Evolutionary conservation across 35 echinoderm and acorn worm genomes (phyloP).

Genomic region (Apostichopus parvimensis): DNA sequence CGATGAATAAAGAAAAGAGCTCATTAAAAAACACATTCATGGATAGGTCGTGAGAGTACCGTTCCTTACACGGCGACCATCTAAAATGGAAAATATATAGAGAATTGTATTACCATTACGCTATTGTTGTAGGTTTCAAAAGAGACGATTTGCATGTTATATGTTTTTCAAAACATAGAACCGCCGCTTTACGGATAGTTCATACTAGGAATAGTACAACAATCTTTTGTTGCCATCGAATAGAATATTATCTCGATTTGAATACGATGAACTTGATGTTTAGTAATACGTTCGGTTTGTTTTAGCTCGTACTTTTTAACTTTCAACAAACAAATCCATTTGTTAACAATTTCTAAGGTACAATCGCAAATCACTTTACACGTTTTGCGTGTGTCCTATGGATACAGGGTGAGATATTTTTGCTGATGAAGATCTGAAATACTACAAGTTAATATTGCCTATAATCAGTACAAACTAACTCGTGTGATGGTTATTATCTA

Average conservation of each 20-base stretch:
- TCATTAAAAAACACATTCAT: no score
- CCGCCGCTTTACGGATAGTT: neutral
- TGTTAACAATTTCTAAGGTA: neutral
- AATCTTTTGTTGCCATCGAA: neutral
- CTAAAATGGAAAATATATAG: neutral
- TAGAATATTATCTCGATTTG: neutral
- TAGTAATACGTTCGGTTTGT: neutral
- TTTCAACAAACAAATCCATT: neutral
- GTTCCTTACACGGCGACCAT: neutral
- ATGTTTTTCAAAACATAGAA: neutral
- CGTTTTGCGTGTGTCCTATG: neutral
- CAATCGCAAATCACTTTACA: neutral
- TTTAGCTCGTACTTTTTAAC: neutral
- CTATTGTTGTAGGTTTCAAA: neutral
- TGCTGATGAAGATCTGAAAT: no score
- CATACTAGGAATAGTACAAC: neutral
- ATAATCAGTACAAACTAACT: no score
- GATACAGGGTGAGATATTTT: no score
- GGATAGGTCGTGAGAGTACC: neutral
- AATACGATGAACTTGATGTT: neutral
- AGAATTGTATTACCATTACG: neutral
- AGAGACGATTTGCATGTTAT: neutral
- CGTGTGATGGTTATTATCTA: no score
- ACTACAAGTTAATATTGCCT: no score
- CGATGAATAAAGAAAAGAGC: no score